Evolutionary conservation across 1,140 invertebrate species (phyloP).

Genomic region (Laupala kohalensis): DNA sequence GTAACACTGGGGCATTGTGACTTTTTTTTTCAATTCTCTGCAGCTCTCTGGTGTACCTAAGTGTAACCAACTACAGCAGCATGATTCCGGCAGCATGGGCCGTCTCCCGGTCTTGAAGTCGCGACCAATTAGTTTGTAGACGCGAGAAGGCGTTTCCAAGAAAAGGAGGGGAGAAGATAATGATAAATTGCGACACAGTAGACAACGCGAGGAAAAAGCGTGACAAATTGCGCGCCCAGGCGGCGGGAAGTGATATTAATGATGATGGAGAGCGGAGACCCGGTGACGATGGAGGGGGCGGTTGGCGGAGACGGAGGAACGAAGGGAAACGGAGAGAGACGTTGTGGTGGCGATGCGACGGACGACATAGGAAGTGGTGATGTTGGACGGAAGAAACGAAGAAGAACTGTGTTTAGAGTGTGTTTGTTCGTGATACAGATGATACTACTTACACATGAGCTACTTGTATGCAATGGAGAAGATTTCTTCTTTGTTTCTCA

Average conservation of each 20-base stretch:
- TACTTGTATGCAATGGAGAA: too few relatives aligned
- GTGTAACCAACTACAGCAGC: background rate
- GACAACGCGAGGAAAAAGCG: constrained; percentile 2
- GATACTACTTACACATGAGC: too few relatives aligned
- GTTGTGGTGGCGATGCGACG: too few relatives aligned
- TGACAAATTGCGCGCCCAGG: constrained; percentile 9
- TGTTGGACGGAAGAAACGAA: too few relatives aligned
- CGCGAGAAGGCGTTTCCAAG: background rate
- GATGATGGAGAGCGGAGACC: constrained; percentile 4
- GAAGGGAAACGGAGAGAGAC: too few relatives aligned
- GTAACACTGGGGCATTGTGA: too few relatives aligned
- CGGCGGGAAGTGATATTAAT: constrained; percentile 11
- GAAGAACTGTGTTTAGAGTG: too few relatives aligned
- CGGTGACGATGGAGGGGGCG: background rate
- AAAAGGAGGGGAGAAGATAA: background rate
- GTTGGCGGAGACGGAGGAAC: background rate
- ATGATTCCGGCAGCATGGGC: background rate
- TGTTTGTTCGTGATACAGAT: too few relatives aligned
- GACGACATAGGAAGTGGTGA: too few relatives aligned
- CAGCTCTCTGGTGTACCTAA: background rate
- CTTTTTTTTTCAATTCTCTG: background rate
- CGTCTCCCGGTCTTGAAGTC: background rate
- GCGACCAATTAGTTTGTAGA: background rate
- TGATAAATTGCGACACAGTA: background rate
- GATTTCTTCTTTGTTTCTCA: too few relatives aligned